Percentiles rank a stretch among this genome's conserved stretches.
phyloP scores from a whole-genome alignment of 2,888 invertebrate species.

The Chymomyza caudatula region DNA sequence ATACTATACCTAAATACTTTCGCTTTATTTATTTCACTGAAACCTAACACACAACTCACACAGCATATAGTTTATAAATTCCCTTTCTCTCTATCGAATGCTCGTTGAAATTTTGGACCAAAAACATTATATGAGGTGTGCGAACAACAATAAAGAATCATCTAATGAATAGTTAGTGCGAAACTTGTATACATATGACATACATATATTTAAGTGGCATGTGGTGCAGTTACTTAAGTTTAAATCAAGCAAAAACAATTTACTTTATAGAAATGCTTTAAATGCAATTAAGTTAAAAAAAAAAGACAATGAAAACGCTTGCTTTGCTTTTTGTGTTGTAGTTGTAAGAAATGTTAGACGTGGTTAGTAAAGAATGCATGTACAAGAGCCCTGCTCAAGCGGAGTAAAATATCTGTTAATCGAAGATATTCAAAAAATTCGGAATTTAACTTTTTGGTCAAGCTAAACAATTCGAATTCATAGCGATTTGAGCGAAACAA shows the following conservation, averaged over 20 bases:
- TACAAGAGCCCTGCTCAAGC: conserved; percentile 7
- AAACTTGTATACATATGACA: not conserved
- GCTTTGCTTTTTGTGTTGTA: conserved; percentile 59
- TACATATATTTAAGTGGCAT: not conserved
- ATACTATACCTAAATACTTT: conserved; percentile 6
- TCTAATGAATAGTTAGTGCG: conserved; percentile 11
- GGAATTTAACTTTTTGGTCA: too few relatives aligned
- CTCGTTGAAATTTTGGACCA: conserved; percentile 63
- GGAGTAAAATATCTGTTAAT: not conserved
- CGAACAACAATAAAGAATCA: conserved; percentile 32
- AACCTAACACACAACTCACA: conserved; percentile 7
- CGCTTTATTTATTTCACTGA: not conserved
- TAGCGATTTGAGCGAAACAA: too few relatives aligned
- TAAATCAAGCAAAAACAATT: conserved; percentile 29
- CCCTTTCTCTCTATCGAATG: conserved; percentile 35
- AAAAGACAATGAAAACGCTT: conserved; percentile 32
- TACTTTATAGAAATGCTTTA: conserved; percentile 64
- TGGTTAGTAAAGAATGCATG: conserved; percentile 25
- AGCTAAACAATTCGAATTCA: too few relatives aligned
- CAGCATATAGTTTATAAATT: not conserved
- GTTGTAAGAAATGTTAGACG: conserved; percentile 47
- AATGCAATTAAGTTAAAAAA: conserved; percentile 51
- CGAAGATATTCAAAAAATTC: too few relatives aligned
- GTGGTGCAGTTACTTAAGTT: conserved; percentile 43
- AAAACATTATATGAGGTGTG: conserved; percentile 45